Percentiles rank a stretch among this genome's conserved stretches.
phyloP scores from a whole-genome alignment of 2,888 invertebrate species.

The Nymphalis polychloros region DNA sequence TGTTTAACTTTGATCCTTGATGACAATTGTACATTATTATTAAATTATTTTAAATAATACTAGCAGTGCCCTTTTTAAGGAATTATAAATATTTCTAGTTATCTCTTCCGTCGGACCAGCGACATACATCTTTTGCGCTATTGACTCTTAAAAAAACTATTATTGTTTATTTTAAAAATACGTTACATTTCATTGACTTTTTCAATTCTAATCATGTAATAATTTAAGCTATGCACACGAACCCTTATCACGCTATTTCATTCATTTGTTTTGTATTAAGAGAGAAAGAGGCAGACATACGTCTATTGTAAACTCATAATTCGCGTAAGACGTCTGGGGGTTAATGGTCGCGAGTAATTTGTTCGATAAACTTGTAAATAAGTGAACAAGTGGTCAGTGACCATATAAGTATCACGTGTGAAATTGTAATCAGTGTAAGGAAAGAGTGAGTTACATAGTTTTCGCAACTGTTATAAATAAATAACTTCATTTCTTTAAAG shows the following conservation, averaged over 20 bases:
- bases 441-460: no score
- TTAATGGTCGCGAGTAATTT: neutral
- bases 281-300: conserved; percentile 37
- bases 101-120: no score
- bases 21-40: no score
- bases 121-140: no score
- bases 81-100: no score
- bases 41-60: no score
- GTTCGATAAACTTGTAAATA: conserved; percentile 1
- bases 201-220: conserved; percentile 47
- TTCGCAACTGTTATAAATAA: no score
- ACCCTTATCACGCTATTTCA: conserved; percentile 41
- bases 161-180: neutral
- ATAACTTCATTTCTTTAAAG: no score
- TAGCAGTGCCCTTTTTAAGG: no score
- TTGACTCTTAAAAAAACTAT: neutral
- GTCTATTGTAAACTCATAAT: conserved; percentile 25
- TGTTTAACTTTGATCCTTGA: no score
- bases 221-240: conserved; percentile 45
- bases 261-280: conserved; percentile 34
- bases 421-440: neutral
- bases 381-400: neutral
- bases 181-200: neutral
- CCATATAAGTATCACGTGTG: neutral
- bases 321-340: conserved; percentile 15